Base-by-base conservation (phyloP, 2,113 vertebrate genomes). In the Colius striatus region DNA sequence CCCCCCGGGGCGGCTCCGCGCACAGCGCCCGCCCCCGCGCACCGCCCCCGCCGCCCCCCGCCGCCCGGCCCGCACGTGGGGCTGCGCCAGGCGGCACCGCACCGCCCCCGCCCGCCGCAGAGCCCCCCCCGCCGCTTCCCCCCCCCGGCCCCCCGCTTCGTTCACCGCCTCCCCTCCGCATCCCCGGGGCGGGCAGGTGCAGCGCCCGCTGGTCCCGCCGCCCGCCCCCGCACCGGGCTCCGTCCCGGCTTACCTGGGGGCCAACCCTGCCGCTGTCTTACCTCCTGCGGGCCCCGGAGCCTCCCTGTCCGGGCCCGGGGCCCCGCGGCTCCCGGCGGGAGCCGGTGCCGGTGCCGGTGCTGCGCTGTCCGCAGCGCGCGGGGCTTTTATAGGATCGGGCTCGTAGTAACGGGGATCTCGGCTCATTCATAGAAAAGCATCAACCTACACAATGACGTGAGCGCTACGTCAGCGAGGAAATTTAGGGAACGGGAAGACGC, bases 371-470 rank as follows among this genome's bases (percentile, higher is more conserved):
- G 89, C 93, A 84, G 91, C 36, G 89, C 84, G 76, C 94, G 93
- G 71, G 55, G 83, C 92, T 95, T 97, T 97, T 96, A 97, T 97
- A 96, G 95, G 92, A 84, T 83, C 92, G 78, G 93, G 94, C 93
- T 95, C 90, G 96, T 97, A 97, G 95, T 96, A 97, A 92, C 95
- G 95, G 96, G 95, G 94, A 96, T 95, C 95, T 94, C 95, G 92
- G 95, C 96, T 96, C 96, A 97, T 97, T 97, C 96, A 97, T 95
- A 97, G 96, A 97, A 97, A 96, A 96, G 95, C 95, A 96, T 90
- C 96, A 96, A 94, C 96, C 96, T 97, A 97, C 96, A 96, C 96
- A 97, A 97, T 96, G 95, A 97, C 96, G 96, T 95, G 83, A 95
- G 95, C 95, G 73, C 91, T 94, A 95, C 96, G 96, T 97, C 95